Conservation (phyloP, 2,888 invertebrate genomes). For the Hoplodrina ambigua region DNA sequence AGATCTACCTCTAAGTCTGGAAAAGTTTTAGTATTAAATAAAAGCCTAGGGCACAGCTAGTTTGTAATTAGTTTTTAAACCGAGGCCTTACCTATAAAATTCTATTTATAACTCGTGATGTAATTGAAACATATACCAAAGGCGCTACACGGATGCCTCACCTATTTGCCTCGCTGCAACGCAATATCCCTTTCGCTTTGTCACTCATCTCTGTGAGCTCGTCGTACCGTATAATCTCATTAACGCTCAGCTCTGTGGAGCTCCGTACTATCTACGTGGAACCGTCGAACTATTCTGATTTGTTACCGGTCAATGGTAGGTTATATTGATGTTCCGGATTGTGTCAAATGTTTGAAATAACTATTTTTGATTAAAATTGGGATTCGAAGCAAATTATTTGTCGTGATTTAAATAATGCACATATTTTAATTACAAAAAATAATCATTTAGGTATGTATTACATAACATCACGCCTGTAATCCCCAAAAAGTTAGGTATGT, state of each 20-base stretch:
- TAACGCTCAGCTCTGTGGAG: constrained; percentile 30
- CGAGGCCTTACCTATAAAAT: neutral
- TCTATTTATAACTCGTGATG: neutral
- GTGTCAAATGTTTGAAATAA: neutral
- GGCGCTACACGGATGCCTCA: constrained; percentile 14
- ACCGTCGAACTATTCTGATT: constrained; percentile 29
- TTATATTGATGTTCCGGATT: neutral
- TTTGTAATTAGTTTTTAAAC: neutral
- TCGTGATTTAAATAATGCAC: no score
- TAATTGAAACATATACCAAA: constrained; percentile 3
- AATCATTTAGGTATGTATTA: no score
- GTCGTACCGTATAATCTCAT: constrained; percentile 42
- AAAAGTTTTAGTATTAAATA: no score
- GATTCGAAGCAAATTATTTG: no score
- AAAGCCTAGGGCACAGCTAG: neutral
- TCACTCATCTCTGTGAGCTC: constrained; percentile 35
- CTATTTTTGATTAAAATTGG: neutral
- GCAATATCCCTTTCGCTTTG: constrained; percentile 44
- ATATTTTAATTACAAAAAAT: no score
- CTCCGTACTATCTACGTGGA: constrained; percentile 3
- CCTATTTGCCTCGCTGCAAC: constrained; percentile 37
- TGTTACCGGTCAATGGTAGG: neutral
- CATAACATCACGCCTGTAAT: no score
- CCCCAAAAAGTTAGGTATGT: no score
- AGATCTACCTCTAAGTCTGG: no score